These are phyloP conservation scores for Agonopterix arenella DNA, from an alignment of 2,888 invertebrate species.

Conservation along the genomic window DNA sequence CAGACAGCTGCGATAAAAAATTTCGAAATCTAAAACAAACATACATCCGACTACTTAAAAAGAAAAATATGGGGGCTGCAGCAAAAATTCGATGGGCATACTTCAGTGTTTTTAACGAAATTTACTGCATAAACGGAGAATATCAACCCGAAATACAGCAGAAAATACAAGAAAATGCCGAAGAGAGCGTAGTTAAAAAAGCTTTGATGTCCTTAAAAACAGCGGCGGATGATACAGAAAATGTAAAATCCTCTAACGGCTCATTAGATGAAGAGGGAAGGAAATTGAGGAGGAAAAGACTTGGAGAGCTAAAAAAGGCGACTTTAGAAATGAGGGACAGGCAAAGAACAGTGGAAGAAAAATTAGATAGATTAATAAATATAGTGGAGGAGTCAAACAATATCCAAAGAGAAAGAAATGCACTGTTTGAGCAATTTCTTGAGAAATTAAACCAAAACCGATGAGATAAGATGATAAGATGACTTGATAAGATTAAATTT, in stretches of 20 bases:
- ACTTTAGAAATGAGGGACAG: slow-evolving; percentile 61
- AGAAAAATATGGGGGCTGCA: slow-evolving; percentile 43
- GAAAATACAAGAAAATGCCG: slow-evolving; percentile 47
- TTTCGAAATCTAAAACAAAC: slow-evolving; percentile 66
- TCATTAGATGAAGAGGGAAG: slow-evolving; percentile 37
- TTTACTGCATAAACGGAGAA: slow-evolving; percentile 55
- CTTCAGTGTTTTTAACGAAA: slow-evolving; percentile 61
- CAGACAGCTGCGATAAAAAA: slow-evolving; percentile 64
- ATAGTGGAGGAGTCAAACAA: slow-evolving; percentile 67
- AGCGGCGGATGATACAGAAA: slow-evolving; percentile 28
- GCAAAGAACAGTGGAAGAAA: slow-evolving; percentile 59
- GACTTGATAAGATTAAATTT: neutral
- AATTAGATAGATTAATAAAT: slow-evolving; percentile 62
- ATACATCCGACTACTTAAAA: slow-evolving; percentile 57
- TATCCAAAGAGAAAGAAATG: slow-evolving; percentile 63
- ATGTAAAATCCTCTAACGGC: slow-evolving; percentile 36
- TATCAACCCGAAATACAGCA: slow-evolving; percentile 60
- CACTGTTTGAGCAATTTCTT: slow-evolving; percentile 58
- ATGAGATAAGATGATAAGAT: no score
- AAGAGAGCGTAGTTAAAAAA: slow-evolving; percentile 53
- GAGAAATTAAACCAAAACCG: slow-evolving; percentile 37
- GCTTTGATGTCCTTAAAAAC: slow-evolving; percentile 47
- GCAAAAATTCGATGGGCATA: slow-evolving; percentile 63
- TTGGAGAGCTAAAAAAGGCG: slow-evolving; percentile 54
- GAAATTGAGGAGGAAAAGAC: slow-evolving; percentile 42